These are phyloP conservation scores for Lampris megalopsis DNA, from an alignment of 2,113 vertebrate species.

Conservation along the genomic window DNA sequence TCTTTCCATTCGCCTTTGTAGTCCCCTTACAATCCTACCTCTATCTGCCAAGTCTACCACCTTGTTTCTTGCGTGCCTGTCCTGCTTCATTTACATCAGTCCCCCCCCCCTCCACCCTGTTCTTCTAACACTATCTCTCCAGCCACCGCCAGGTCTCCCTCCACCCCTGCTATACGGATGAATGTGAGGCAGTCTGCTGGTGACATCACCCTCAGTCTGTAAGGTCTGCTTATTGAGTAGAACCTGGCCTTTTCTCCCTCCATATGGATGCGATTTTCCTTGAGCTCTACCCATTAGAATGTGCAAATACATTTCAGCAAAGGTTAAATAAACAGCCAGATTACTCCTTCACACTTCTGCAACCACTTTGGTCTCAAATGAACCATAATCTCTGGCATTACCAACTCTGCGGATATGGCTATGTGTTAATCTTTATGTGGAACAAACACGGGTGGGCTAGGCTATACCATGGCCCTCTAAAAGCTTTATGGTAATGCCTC, in stretches of 20 bases:
- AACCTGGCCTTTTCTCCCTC: conserved; percentile 45
- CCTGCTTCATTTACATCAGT: background rate
- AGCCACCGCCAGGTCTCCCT: conserved; percentile 31
- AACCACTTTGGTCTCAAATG: conserved; percentile 70
- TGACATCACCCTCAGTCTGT: conserved; percentile 60
- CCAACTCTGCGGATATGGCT: conserved; percentile 39
- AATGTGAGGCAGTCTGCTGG: conserved; percentile 44
- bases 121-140: conserved; percentile 9
- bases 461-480: conserved; percentile 52
- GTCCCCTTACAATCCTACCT: background rate
- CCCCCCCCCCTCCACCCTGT: background rate
- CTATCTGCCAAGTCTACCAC: conserved; percentile 27
- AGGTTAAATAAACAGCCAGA: conserved; percentile 77
- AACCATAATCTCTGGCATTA: conserved; percentile 61
- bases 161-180: conserved; percentile 19
- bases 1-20: background rate
- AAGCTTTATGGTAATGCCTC: conserved; percentile 47
- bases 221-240: conserved; percentile 38
- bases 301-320: conserved; percentile 71
- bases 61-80: conserved; percentile 20
- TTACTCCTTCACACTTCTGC: conserved; percentile 74
- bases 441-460: conserved; percentile 49
- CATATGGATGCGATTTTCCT: conserved; percentile 79
- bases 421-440: conserved; percentile 49
- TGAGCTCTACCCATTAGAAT: conserved; percentile 57